Evolutionary conservation across 2,888 invertebrate genomes (phyloP).

Genomic region (Rosalia funebris): DNA sequence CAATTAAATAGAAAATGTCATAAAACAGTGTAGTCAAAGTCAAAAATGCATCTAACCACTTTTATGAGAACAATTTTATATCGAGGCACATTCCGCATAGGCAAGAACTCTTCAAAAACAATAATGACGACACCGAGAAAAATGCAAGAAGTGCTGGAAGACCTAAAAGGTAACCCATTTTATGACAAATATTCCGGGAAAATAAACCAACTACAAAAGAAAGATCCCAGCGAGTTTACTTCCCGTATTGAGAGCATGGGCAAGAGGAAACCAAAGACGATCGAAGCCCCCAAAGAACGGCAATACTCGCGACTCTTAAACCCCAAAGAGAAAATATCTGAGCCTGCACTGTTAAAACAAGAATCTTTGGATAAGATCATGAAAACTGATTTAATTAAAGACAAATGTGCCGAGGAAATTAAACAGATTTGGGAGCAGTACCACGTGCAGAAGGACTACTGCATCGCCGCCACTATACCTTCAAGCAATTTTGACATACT

Average conservation of each 20-base stretch:
- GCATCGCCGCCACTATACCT: constrained; percentile 78
- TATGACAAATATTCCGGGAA: constrained; percentile 84
- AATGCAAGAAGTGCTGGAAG: constrained; percentile 67
- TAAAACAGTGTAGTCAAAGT: neutral
- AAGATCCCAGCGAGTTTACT: constrained; percentile 80
- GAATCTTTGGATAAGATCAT: constrained; percentile 75
- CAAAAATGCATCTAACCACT: constrained; percentile 47
- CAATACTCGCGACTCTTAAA: constrained; percentile 73
- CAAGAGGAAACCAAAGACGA: constrained; percentile 61
- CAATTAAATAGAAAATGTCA: neutral
- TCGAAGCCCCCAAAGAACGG: constrained; percentile 62
- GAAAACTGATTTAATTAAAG: constrained; percentile 78
- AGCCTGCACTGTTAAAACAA: constrained; percentile 52
- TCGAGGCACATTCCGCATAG: constrained; percentile 42
- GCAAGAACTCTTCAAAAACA: constrained; percentile 40
- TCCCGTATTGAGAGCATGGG: constrained; percentile 71
- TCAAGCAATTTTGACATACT: constrained; percentile 70
- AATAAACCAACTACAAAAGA: constrained; percentile 78
- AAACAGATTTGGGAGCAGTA: constrained; percentile 82
- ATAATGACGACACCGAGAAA: constrained; percentile 63
- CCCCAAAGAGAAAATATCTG: constrained; percentile 67
- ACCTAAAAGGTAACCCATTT: constrained; percentile 77
- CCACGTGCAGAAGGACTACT: constrained; percentile 76
- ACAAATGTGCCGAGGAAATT: constrained; percentile 78
- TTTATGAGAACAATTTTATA: constrained; percentile 47